phyloP scores from a whole-genome alignment of 1,140 invertebrate genomes.

The Bombus waltoni region DNA sequence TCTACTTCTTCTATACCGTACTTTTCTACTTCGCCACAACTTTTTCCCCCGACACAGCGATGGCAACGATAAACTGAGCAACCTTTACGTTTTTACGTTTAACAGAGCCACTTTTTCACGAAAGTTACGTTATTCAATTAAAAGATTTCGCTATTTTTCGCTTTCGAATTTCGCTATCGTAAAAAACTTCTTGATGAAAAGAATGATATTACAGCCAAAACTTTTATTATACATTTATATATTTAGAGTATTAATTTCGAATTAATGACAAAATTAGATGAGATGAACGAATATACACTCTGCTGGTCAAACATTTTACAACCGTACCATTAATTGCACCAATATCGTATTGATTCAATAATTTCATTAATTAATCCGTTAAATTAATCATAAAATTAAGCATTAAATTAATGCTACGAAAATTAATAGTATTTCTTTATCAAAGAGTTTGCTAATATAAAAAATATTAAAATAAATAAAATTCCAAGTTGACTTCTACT shows the following conservation, averaged over 20 bases:
- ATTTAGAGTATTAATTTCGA: not conserved
- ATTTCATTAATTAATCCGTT: not conserved
- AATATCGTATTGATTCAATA: too few relatives aligned
- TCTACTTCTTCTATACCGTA: constrained; percentile 7
- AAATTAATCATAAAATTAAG: too few relatives aligned
- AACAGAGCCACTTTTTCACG: not conserved
- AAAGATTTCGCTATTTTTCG: not conserved
- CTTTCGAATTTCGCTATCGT: not conserved
- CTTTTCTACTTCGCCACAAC: not conserved
- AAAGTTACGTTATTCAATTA: not conserved
- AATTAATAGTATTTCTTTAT: not conserved
- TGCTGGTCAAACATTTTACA: too few relatives aligned
- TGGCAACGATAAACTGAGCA: not conserved
- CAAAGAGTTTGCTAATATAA: not conserved
- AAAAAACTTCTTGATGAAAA: not conserved
- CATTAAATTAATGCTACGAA: not conserved
- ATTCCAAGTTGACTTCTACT: too few relatives aligned
- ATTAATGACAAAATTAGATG: not conserved
- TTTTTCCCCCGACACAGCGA: not conserved
- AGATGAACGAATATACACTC: too few relatives aligned
- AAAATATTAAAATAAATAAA: not conserved
- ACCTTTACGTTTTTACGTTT: not conserved
- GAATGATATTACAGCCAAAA: too few relatives aligned
- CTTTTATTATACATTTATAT: not conserved
- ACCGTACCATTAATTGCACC: too few relatives aligned